Percentiles rank a stretch among this genome's conserved stretches.
These are phyloP conservation scores for Pseudoatta argentina DNA, from an alignment of 1,140 invertebrate genomes.

Conservation along the genomic window DNA sequence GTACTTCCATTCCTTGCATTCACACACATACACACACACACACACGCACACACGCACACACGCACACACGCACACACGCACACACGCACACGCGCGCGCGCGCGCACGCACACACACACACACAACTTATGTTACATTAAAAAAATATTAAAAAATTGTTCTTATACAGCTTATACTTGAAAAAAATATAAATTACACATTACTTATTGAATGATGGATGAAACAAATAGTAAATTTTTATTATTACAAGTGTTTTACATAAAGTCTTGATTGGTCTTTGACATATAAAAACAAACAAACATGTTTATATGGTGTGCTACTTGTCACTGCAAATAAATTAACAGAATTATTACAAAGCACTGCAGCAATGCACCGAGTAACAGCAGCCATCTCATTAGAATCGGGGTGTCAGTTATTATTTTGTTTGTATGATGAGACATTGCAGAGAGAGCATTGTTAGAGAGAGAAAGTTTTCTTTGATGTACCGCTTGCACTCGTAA, in stretches of 20 bases:
- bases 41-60: too few relatives aligned
- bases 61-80: too few relatives aligned
- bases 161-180: too few relatives aligned
- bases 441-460: slow-evolving; percentile 58
- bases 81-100: too few relatives aligned
- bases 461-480: slow-evolving; percentile 81
- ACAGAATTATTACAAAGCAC: slow-evolving; percentile 19
- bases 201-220: background rate
- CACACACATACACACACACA: too few relatives aligned
- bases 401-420: slow-evolving; percentile 77
- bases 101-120: too few relatives aligned
- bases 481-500: slow-evolving; percentile 67
- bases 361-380: slow-evolving; percentile 7
- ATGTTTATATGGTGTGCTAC: background rate
- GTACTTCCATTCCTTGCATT: too few relatives aligned
- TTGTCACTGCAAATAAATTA: slow-evolving; percentile 27
- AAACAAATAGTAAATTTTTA: slow-evolving; percentile 12
- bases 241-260: background rate
- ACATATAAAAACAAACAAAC: slow-evolving; percentile 3
- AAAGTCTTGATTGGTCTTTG: background rate
- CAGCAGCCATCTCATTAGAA: slow-evolving; percentile 75
- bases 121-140: background rate
- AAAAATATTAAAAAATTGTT: background rate
- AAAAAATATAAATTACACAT: background rate
- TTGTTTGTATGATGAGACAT: slow-evolving; percentile 74